Percentiles rank a stretch among this genome's conserved stretches.
phyloP scores from a whole-genome alignment of 2,113 vertebrate genomes.

The Oplegnathus fasciatus region DNA sequence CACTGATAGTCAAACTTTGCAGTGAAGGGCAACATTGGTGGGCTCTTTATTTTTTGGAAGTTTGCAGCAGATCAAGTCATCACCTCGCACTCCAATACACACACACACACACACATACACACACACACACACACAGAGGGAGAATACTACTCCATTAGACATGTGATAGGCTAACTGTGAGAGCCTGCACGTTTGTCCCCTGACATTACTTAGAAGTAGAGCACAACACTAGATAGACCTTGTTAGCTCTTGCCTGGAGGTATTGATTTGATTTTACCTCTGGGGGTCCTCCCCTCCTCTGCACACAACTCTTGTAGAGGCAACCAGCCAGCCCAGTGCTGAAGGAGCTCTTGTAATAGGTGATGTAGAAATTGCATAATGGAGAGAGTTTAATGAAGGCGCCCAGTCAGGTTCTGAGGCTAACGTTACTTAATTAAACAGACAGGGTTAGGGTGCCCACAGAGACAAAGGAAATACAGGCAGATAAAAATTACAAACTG shows the following conservation, averaged over 20 bases:
- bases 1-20: not conserved
- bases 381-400: conserved; percentile 66
- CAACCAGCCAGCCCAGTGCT: conserved; percentile 37
- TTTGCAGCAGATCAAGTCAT: conserved; percentile 33
- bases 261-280: conserved; percentile 80
- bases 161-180: conserved; percentile 56
- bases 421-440: conserved; percentile 71
- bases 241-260: conserved; percentile 76
- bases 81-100: not conserved
- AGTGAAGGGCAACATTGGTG: not conserved
- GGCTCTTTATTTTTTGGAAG: not conserved
- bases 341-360: conserved; percentile 59
- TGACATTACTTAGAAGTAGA: conserved; percentile 70
- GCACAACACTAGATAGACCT: conserved; percentile 73
- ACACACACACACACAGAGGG: not conserved
- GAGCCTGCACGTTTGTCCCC: conserved; percentile 59
- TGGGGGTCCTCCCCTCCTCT: conserved; percentile 35
- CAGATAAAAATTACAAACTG: conserved; percentile 54
- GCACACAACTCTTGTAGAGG: conserved; percentile 34
- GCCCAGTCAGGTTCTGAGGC: conserved; percentile 49
- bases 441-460: conserved; percentile 42
- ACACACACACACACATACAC: not conserved
- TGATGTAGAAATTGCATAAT: conserved; percentile 72
- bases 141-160: conserved; percentile 49
- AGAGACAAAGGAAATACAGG: conserved; percentile 55